Conservation (phyloP, 2,888 invertebrate genomes). For the Seira ritae region DNA sequence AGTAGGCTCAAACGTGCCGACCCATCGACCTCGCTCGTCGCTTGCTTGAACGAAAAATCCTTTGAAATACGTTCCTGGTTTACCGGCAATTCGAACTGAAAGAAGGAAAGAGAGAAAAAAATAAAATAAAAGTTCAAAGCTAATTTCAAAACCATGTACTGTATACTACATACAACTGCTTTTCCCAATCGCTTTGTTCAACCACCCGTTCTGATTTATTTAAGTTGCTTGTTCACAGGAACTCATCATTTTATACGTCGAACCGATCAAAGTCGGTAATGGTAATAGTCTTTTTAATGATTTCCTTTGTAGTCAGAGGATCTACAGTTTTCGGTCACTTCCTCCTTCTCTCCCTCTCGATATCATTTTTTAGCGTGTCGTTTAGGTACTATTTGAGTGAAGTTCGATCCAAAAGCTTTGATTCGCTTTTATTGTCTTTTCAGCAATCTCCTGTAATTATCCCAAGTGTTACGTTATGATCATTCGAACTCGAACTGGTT, state of each 20-base stretch:
- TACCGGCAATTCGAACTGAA: conserved; percentile 69
- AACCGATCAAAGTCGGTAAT: no score
- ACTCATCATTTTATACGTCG: background rate
- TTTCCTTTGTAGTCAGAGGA: no score
- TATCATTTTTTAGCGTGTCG: no score
- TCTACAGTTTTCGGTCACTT: no score
- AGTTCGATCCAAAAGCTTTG: no score
- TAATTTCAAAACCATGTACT: background rate
- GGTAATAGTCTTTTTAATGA: no score
- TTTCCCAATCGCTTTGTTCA: background rate
- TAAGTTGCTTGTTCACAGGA: background rate
- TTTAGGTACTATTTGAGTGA: no score
- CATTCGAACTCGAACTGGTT: background rate
- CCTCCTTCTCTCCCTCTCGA: no score
- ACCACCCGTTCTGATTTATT: background rate
- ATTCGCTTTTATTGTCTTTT: background rate
- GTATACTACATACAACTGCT: no score
- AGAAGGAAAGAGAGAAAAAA: conserved; percentile 16
- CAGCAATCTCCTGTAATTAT: background rate
- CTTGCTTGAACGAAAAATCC: conserved; percentile 72
- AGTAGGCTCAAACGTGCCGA: conserved; percentile 72
- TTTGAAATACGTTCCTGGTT: conserved; percentile 71
- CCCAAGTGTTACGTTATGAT: background rate
- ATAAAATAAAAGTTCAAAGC: background rate
- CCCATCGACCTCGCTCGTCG: conserved; percentile 71